Evolutionary conservation across 2,113 vertebrate species (phyloP), one percentile per base, ranked within the genome.

Genomic region (Rattus rattus): DNA sequence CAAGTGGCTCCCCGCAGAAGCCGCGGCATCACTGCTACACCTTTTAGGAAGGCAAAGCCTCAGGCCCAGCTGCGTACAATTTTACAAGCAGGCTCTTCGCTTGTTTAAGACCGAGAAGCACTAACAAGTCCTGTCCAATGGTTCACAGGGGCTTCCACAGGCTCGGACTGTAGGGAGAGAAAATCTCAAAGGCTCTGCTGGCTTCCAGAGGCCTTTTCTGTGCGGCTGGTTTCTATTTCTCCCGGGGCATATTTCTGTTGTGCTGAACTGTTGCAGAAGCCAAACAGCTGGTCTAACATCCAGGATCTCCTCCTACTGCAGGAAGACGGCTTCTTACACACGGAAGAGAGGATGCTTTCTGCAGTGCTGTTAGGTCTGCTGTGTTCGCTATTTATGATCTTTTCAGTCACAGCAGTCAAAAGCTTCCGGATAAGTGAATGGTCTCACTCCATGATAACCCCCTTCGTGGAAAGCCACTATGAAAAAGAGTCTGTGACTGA

Each of bases 251-350:
- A 63, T 10, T 2, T 96, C 90, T 77, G 54, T 61, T 92, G 43
- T 92, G 95, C 86, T 77, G 93, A 95, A 96, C 30, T 88, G 89
- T 33, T 43, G 65, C 67, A 83, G 83, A 70, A 83, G 87, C 73
- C 94, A 69, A 94, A 94, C 94, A 97, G 89, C 90, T 96, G 93
- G 93, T 96, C 67, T 76, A 59, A 87, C 36, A 84, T 79, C 83
- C 77, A 94, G 85, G 49, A n/a, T 79, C n/a, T 70, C 92, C 79
- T 59, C 86, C 85, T 63, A 91, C 69, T 52, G 80, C 49, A 43
- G 28, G 77, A 72, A 67, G 13, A 88, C 89, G 63, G 30, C 76
- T 94, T 95, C 49, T 95, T 91, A 93, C 81, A 47, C 0, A 13
- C 49, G 94, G 30, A 47, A 76, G 86, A 96, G 77, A 39, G 49